Base-by-base conservation (phyloP, 2,888 invertebrate genomes). In the Clunio marinus region DNA sequence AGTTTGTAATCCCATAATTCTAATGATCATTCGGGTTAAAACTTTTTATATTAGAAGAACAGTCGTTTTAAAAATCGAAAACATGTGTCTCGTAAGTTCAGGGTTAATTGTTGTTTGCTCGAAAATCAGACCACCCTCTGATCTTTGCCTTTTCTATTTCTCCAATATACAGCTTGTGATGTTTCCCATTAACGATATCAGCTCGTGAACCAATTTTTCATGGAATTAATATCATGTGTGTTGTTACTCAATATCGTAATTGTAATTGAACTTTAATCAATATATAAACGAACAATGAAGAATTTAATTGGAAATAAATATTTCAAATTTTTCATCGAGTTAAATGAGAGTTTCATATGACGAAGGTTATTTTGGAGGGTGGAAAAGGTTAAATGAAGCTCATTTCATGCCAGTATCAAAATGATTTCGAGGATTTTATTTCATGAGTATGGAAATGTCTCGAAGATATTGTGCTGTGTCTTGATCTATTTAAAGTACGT, bases 101-200 rank as follows among this genome's bases (percentile, higher is more conserved):
- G 66, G 66, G 66, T 66, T 66, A 66, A 66, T 32, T 32, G 66
- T 27, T 66, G 45, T 65, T 46, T 66, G 46, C 13, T 20, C 15
- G 28, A 24, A 15, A 63, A 63, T 22, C 28, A 10, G 51, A 32
- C 66, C 66, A 66, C 66, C 66, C 66, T 66, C 55, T 66, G 66
- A 32, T 55, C 24, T 20, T 17, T 4, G 51, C 15, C 13, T 4
- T 46, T 20, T 20, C 46, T 46, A 20, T 46, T 46, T 51, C 13
- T 46, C n/a, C n/a, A n/a, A n/a, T n/a, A n/a, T n/a, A n/a, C n/a
- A n/a, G n/a, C n/a, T n/a, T n/a, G n/a, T n/a, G n/a, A n/a, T n/a
- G n/a, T n/a, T n/a, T n/a, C n/a, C n/a, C n/a, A n/a, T n/a, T n/a
- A n/a, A n/a, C n/a, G n/a, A n/a, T n/a, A n/a, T n/a, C n/a, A n/a